Base-by-base conservation (phyloP, 2,113 vertebrate species). In the Verasper variegatus region DNA sequence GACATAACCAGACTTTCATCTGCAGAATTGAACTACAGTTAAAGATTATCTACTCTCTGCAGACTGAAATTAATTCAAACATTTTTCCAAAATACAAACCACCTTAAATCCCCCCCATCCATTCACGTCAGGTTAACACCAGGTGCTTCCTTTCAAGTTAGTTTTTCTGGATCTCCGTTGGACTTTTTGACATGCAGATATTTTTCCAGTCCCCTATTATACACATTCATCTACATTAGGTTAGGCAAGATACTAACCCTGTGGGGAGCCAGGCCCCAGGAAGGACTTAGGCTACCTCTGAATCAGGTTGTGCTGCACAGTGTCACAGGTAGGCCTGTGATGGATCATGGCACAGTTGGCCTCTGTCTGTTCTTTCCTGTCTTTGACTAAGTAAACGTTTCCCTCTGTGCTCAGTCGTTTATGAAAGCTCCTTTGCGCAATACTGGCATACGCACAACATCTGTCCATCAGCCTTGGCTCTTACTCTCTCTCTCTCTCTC, bases 311-410 rank as follows among this genome's bases (percentile, higher is more conserved):
- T 35, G n/a, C 86, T 86, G 84, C 60, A 69, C 67, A 81, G 14
- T 82, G 76, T 91, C 86, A 83, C 24, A 72, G 64, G 71, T 83
- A 74, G 49, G 85, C 61, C 85, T 90, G 88, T 86, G 85, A 86
- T 85, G 75, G 76, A 86, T 92, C 88, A 67, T 71, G 85, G 73
- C 88, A 84, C 82, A 75, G 84, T 89, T 87, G 84, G 81, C 83
- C 84, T 87, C 51, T 40, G 85, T 74, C 75, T 84, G 77, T 82
- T 86, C 87, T 86, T 90, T 92, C 86, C 85, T 90, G 88, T 88
- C 86, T 89, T 80, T 88, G 87, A 88, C 88, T 88, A 86, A 88
- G 82, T 90, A 91, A 92, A 91, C 70, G 91, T 90, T 92, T 91
- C 91, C 89, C 86, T 91, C 88, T 89, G 91, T 86, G 86, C 74